A percentile compares a stretch with the other conserved stretches of the same genome.
These are phyloP conservation scores for Phyllotis vaccarum DNA, from an alignment of 2,797 vertebrate genomes.

Conservation along the genomic window DNA sequence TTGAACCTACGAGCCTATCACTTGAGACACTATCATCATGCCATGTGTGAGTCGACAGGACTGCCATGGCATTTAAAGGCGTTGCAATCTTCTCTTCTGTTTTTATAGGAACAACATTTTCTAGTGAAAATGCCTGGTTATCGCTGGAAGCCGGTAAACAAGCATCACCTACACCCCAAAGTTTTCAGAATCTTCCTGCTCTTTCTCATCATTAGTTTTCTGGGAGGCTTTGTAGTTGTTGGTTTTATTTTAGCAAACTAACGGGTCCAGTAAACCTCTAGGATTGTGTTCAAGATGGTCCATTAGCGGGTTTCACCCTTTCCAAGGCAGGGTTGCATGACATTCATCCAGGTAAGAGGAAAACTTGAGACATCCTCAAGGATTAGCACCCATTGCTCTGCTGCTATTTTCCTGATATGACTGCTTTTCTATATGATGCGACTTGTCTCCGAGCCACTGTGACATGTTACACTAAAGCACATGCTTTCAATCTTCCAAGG, in stretches of 20 bases:
- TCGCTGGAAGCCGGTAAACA: slow-evolving; percentile 2
- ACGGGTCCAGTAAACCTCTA: background rate
- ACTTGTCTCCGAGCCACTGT: background rate
- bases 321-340: background rate
- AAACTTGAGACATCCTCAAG: background rate
- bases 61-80: background rate
- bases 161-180: background rate
- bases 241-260: background rate
- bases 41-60: background rate
- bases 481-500: background rate
- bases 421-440: background rate
- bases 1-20: background rate
- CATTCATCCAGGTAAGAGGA: background rate
- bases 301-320: background rate
- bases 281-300: background rate
- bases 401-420: background rate
- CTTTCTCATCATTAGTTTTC: background rate
- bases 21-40: background rate
- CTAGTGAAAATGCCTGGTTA: slow-evolving; percentile 16
- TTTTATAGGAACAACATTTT: slow-evolving; percentile 27
- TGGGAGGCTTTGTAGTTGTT: background rate
- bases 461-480: background rate
- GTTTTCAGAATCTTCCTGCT: background rate
- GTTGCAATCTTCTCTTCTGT: background rate
- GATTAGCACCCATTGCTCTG: background rate